Conservation (phyloP, 2,113 vertebrate genomes). For the Myodes glareolus region DNA sequence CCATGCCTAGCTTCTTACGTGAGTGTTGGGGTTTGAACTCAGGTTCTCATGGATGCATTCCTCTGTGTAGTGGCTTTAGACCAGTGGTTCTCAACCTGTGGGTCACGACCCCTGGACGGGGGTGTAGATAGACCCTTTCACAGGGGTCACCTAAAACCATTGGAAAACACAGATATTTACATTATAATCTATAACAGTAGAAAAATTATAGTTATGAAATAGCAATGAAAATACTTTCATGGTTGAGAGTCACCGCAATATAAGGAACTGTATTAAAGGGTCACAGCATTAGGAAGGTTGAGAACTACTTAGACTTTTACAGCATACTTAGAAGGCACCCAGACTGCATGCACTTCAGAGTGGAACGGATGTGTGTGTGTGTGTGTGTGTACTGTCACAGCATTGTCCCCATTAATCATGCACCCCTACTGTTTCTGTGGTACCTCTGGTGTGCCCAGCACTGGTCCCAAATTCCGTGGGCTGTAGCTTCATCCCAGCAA, state of each 20-base stretch:
- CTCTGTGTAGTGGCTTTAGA: not conserved
- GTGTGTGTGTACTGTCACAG: not conserved
- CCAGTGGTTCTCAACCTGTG: not conserved
- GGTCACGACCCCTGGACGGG: accelerated
- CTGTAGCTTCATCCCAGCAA: not conserved
- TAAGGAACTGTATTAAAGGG: not conserved
- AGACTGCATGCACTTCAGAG: not conserved
- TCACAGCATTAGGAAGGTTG: not conserved
- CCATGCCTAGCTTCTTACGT: too few species aligned
- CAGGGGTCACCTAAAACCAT: not conserved
- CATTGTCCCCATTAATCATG: not conserved
- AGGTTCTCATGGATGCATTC: not conserved
- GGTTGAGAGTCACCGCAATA: not conserved
- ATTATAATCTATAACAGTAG: not conserved
- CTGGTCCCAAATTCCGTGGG: not conserved
- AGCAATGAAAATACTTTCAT: not conserved
- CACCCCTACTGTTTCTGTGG: not conserved
- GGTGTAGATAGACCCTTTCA: not conserved
- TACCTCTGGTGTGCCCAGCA: not conserved
- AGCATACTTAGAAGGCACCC: not conserved
- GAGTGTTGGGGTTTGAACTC: not conserved
- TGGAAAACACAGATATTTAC: not conserved
- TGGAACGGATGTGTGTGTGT: too few species aligned
- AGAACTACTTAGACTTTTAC: not conserved
- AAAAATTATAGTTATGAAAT: not conserved